These are phyloP conservation scores for Brachionus sp. DNA, from an alignment of 1,140 invertebrate species.

Conservation along the genomic window DNA sequence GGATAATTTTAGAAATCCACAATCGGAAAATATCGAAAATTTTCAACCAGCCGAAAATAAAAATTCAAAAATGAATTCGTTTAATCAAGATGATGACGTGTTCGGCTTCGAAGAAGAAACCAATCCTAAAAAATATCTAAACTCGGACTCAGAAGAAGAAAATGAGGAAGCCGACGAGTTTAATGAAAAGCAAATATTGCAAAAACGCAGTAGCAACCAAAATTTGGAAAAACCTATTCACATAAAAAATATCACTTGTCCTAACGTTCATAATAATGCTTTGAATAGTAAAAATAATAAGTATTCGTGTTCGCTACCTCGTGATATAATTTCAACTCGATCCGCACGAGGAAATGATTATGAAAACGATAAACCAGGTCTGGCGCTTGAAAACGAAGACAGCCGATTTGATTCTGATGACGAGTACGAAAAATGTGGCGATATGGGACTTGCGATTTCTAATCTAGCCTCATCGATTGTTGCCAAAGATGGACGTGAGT, in stretches of 20 bases:
- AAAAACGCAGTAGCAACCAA: background rate
- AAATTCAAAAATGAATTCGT: background rate
- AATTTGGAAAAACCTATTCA: background rate
- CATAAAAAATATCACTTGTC: background rate
- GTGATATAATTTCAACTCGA: background rate
- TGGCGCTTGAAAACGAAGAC: background rate
- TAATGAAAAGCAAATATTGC: background rate
- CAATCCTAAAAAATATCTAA: background rate
- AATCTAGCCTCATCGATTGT: slow-evolving; percentile 19
- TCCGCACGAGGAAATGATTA: background rate
- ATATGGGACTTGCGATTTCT: background rate
- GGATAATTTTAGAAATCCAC: background rate
- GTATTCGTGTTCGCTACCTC: slow-evolving; percentile 12
- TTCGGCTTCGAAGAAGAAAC: background rate
- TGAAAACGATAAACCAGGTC: background rate
- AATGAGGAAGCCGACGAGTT: background rate
- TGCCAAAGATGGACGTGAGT: slow-evolving; percentile 39
- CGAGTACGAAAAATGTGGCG: slow-evolving; percentile 12
- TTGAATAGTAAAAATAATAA: too few relatives aligned
- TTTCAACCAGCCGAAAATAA: background rate
- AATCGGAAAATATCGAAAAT: background rate
- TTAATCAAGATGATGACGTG: background rate
- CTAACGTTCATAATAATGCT: background rate
- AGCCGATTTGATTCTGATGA: background rate
- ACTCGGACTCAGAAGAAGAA: background rate